phyloP scores from a whole-genome alignment of 1,140 invertebrate species.

The Bombus ignitus region DNA sequence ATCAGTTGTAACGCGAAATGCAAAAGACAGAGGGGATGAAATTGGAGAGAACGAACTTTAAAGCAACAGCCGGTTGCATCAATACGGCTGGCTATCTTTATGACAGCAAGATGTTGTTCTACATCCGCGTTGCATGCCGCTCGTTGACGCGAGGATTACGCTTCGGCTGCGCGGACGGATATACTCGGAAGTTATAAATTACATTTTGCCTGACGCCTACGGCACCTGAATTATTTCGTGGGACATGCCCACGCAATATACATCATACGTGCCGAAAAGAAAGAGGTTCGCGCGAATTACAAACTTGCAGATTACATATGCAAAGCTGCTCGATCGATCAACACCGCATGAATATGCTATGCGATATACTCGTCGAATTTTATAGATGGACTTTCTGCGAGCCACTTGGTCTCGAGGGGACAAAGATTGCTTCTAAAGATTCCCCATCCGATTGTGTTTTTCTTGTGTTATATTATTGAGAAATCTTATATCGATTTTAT shows the following conservation, averaged over 20 bases:
- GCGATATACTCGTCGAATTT: not conserved
- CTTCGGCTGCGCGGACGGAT: no score
- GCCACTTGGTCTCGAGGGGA: not conserved
- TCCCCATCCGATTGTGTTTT: no score
- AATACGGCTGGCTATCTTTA: constrained; percentile 57
- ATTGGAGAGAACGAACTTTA: no score
- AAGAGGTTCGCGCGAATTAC: not conserved
- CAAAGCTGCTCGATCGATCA: not conserved
- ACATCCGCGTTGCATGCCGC: constrained; percentile 10
- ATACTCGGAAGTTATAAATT: constrained; percentile 45
- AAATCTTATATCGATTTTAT: no score
- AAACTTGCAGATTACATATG: not conserved
- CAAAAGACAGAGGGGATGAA: not conserved
- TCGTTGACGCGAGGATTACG: constrained; percentile 20
- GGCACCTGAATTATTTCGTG: not conserved
- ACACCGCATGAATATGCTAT: not conserved
- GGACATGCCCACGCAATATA: not conserved
- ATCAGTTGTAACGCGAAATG: not conserved
- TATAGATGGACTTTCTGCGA: not conserved
- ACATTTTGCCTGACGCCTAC: constrained; percentile 21
- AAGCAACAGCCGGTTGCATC: not conserved
- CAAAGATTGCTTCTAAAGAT: no score
- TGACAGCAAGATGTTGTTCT: constrained; percentile 40
- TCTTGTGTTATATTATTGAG: no score
- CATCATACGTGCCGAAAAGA: not conserved